Base-by-base conservation (phyloP, 2,797 vertebrate genomes). In the Sebastes nivosus region DNA sequence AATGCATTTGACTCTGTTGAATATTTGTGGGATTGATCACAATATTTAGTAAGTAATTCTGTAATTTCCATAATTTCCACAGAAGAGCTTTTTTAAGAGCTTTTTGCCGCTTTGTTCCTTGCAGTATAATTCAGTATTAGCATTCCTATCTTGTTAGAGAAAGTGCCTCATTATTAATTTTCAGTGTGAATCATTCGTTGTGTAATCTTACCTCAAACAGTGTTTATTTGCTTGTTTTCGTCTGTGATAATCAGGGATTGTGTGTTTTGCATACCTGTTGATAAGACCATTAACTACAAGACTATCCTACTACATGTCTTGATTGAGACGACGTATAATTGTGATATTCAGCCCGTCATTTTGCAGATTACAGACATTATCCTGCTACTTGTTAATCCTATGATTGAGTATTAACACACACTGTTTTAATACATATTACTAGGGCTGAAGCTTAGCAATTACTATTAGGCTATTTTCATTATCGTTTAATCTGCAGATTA, bases 221-320 rank as follows among this genome's bases (percentile, higher is more conserved):
- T 20, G 32, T 60, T 73, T 75, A 50, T 50, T 70, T 59, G 38
- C 16, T 65, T 63, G 65, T 75, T 70, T 67, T 67, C 3, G 1
- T 32, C 10, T 3, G 13, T 82, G 68, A 70, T 46, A 24, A 72
- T 73, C 12, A 60, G 9, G n/a, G 25, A 22, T 32, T n/a, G 29
- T 34, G 16, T 73, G 46, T 74, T 85, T 81, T 88, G 67, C 73
- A 77, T 84, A 89, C 84, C 79, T 87, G 90, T 91, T 91, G 84
- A 84, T 79, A 46, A 86, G 7, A n/a, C 13, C 8, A 59, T 66
- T 4, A 63, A 54, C 16, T 10, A 24, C 3, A 52, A 61, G 46
- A 13, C 54, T 11, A 11, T 75, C 16, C 10, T 12, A 6, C 11
- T 42, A 22, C 14, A 27, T 46, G 12, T 25, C 20, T 50, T 60